Base-by-base conservation (phyloP, 2,888 invertebrate genomes). In the Ochlodes sylvanus region DNA sequence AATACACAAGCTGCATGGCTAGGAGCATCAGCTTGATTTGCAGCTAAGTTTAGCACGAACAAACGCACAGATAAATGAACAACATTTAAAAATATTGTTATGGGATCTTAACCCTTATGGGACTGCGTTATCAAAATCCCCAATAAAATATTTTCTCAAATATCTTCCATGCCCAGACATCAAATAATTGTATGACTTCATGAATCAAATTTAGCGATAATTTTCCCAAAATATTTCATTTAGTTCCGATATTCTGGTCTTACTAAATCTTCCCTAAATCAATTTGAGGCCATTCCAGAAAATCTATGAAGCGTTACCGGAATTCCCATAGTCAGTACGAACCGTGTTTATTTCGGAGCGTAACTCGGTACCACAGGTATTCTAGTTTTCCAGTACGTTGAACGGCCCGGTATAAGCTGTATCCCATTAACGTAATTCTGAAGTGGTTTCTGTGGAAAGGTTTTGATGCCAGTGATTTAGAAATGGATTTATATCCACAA, bases 311-410 rank as follows among this genome's bases (percentile, higher is more conserved):
- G 34, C n/a, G n/a, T 17, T 21, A 9, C 27, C 50, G 47, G 32
- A 17, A 61, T 61, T 61, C 34, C 61, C 47, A 61, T 61, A 47
- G 34, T 14, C 34, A 50, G 17, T 58, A 19, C 34, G 9, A 34
- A 34, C n/a, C 34, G 19, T 44, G 42, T 44, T 7, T 15, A 47
- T 17, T 47, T 47, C 47, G 9, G 17, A 47, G 17, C 47, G 9
- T 47, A 17, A 47, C 7, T 50, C 19, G 10, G 50, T 12, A 15
- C 50, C 17, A 50, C 19, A 50, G 54, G 54, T 54, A 54, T 54
- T 54, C 54, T 27, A 54, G 54, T 54, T 54, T 54, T 54, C 54
- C 54, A 54, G 50, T 50, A 50, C 19, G 50, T 19, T 19, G n/a
- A 27, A 54, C n/a, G 32, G 32, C n/a, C 32, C 5, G 27, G 27